phyloP scores from a whole-genome alignment of 1,140 invertebrate species.

The Reticulitermes speratus region DNA sequence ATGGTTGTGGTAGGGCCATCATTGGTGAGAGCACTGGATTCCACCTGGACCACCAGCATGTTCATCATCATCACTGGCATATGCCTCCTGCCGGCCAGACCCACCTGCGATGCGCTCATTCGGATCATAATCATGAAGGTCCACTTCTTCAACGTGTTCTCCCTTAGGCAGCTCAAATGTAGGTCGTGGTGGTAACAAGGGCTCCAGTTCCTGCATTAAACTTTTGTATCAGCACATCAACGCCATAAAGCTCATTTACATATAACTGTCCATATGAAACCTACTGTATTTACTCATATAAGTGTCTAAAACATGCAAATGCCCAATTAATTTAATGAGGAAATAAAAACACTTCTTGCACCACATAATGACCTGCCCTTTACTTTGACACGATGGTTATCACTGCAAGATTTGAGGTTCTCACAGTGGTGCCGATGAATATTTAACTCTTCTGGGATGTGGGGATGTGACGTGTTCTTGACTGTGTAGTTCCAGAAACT shows the following conservation, averaged over 20 bases:
- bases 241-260: not conserved
- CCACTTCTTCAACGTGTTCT: slow-evolving; percentile 80
- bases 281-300: not conserved
- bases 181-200: slow-evolving; percentile 65
- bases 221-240: not conserved
- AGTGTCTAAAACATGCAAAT: not conserved
- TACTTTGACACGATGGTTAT: not conserved
- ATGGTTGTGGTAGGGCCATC: slow-evolving; percentile 38
- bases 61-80: slow-evolving; percentile 68
- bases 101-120: slow-evolving; percentile 45
- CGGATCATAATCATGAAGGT: slow-evolving; percentile 73
- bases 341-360: not conserved
- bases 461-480: too few relatives aligned
- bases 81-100: slow-evolving; percentile 57
- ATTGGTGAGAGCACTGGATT: slow-evolving; percentile 71
- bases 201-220: slow-evolving; percentile 61
- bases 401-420: too few relatives aligned
- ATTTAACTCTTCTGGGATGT: too few relatives aligned
- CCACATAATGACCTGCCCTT: not conserved
- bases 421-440: too few relatives aligned
- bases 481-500: too few relatives aligned
- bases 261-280: not conserved
- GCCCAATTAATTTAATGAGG: too few relatives aligned
- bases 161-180: slow-evolving; percentile 65
- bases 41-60: slow-evolving; percentile 55